Evolutionary conservation across 2,797 vertebrate genomes (phyloP).

Genomic region (Limnodromus scolopaceus): DNA sequence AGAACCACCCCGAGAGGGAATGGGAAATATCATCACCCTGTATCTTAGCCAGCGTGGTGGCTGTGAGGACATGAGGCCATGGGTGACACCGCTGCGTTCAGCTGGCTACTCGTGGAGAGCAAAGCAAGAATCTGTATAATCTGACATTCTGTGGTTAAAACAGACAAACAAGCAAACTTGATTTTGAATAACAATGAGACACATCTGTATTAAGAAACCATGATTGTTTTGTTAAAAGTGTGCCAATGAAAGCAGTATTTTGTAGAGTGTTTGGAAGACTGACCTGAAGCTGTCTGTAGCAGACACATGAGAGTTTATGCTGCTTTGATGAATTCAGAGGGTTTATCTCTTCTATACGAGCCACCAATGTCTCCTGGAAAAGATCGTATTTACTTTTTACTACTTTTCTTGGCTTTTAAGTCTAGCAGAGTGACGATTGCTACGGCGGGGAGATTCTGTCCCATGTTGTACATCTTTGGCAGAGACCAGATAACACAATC

Average conservation of each 20-base stretch:
- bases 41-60: background rate
- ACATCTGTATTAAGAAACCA: constrained; percentile 6
- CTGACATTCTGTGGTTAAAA: background rate
- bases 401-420: background rate
- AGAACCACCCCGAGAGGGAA: background rate
- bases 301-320: background rate
- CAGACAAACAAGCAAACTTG: background rate
- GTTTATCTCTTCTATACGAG: background rate
- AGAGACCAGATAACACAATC: background rate
- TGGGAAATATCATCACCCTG: background rate
- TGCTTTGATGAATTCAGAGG: background rate
- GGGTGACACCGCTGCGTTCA: accelerated
- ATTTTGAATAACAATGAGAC: background rate
- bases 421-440: background rate
- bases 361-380: background rate
- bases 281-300: background rate
- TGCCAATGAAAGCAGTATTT: constrained; percentile 20
- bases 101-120: background rate
- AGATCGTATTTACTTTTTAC: background rate
- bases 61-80: background rate
- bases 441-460: background rate
- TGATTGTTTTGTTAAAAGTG: background rate
- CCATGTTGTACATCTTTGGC: background rate
- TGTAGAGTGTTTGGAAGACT: background rate
- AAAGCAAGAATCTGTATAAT: background rate